Base-by-base conservation (phyloP, 2,113 vertebrate species). In the Spea multiplicata region DNA sequence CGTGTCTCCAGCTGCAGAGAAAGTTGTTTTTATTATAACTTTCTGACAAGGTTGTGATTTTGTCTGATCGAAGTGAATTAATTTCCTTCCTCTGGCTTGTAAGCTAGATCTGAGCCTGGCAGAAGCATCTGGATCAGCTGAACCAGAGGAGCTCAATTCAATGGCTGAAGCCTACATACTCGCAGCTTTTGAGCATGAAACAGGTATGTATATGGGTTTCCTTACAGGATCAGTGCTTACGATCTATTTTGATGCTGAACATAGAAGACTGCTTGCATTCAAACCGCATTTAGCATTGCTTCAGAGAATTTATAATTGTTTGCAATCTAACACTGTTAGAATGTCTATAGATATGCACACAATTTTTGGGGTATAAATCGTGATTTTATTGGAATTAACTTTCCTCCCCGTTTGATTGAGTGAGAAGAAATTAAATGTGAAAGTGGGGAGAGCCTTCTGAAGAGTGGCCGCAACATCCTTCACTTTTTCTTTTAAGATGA, bases 121-220 rank as follows among this genome's bases (percentile, higher is more conserved):
- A 50, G 53, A 10, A 44, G 68, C 68, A 62, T 62, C 17, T 70
- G 14, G 44, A 10, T 77, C 17, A 6, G 30, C 55, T 70, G 10
- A n/a, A 14, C 50, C 57, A 17, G 66, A 44, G 16, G 44, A 44
- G 8, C 8, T 12, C 76, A 81, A 83, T 66, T 78, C 76, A 82
- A 7, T 84, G 82, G 57, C 82, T 81, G 71, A 86, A 85, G 77
- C 73, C 78, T 86, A 61, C 83, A 65, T 71, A 85, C 6, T 69
- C 69, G 75, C 17, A 53, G 47, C 0, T 0, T 75, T 73, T 44
- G 66, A 79, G 12, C 57, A 88, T 86, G 84, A 84, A 83, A 83
- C 84, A 84, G 88, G 91, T 92, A 88, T 87, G 90, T 86, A 66
- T 45, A 16, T 74, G 4, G 8, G 49, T 81, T 44, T 72, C 30